Conservation (phyloP, 2,113 vertebrate species). For the Vireo altiloquus region DNA sequence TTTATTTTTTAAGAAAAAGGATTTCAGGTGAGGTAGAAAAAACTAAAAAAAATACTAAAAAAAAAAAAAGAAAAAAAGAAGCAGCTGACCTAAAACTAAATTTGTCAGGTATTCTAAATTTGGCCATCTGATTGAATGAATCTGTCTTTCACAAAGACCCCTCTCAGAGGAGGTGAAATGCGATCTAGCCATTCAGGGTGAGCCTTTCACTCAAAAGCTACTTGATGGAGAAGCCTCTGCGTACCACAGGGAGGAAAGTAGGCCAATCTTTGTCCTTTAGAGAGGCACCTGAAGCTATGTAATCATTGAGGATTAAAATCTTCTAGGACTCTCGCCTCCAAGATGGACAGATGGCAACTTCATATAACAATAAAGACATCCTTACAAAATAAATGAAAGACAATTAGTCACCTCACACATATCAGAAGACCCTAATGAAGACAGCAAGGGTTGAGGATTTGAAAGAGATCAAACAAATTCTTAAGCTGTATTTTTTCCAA, state of each 20-base stretch:
- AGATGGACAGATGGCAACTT: neutral
- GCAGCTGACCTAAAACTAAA: neutral
- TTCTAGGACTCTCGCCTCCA: neutral
- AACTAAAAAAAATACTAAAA: neutral
- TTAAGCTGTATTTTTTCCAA: neutral
- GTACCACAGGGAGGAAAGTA: neutral
- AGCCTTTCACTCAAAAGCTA: neutral
- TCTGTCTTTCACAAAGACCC: neutral
- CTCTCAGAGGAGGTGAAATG: neutral
- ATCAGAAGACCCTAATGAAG: neutral
- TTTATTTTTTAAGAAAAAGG: neutral
- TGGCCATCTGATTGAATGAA: neutral
- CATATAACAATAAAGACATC: neutral
- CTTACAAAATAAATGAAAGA: neutral
- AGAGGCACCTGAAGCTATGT: neutral
- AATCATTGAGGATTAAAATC: neutral
- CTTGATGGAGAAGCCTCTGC: neutral
- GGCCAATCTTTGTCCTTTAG: neutral
- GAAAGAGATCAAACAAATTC: neutral
- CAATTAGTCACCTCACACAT: neutral
- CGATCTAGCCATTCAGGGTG: neutral
- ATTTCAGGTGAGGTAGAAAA: neutral
- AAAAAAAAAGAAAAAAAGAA: neutral
- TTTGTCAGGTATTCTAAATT: constrained; percentile 1
- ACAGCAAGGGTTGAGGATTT: neutral